These are phyloP conservation scores for Rhagophthalmus giganteus DNA, from an alignment of 2,888 invertebrate species.

Conservation along the genomic window DNA sequence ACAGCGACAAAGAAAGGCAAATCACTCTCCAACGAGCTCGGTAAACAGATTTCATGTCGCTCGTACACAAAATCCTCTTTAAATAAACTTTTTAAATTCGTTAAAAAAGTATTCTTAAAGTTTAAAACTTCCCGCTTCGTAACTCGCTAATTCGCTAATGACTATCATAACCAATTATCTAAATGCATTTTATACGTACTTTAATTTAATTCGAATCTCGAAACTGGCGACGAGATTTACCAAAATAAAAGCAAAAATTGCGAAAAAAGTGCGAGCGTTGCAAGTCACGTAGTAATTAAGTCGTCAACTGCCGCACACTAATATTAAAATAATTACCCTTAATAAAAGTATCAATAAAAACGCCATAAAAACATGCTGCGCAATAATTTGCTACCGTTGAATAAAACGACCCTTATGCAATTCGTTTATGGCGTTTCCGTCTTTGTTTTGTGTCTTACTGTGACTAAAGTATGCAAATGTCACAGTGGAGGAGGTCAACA, in stretches of 20 bases:
- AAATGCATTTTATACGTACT: no score
- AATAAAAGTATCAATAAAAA: constrained; percentile 26
- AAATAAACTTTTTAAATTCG: no score
- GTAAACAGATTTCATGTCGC: no score
- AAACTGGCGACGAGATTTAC: neutral
- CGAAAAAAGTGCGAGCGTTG: constrained; percentile 10
- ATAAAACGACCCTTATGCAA: constrained; percentile 14
- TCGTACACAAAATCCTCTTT: no score
- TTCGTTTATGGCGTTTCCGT: constrained; percentile 16
- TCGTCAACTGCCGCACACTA: constrained; percentile 23
- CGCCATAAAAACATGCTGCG: constrained; percentile 22
- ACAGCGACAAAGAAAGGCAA: no score
- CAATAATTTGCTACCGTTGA: constrained; percentile 15
- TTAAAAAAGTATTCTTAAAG: no score
- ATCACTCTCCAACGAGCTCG: no score
- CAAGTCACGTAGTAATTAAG: constrained; percentile 24
- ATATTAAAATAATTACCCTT: constrained; percentile 24
- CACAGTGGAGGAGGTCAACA: constrained; percentile 17
- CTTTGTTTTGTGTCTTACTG: constrained; percentile 12
- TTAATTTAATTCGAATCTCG: constrained; percentile 2
- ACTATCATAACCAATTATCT: no score
- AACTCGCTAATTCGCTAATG: no score
- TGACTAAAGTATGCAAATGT: constrained; percentile 23
- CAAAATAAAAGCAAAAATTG: constrained; percentile 1
- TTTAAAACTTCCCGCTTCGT: no score